Conservation (phyloP, 2,113 vertebrate species). For the Benitochromis conjunctus region DNA sequence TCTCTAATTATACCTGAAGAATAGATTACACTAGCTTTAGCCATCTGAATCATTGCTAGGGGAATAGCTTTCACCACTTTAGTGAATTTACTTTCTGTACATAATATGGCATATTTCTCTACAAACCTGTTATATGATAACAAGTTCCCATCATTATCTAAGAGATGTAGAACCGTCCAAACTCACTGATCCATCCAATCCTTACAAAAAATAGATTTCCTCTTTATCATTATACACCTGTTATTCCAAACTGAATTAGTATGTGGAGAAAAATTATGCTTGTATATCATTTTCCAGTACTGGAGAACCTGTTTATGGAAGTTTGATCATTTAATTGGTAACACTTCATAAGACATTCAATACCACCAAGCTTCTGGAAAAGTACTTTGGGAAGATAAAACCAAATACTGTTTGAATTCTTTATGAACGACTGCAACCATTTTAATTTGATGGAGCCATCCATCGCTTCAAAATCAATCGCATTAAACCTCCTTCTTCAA, state of each 20-base stretch:
- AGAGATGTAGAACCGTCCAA: fast-evolving
- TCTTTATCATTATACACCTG: fast-evolving
- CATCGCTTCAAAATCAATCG: too few species aligned
- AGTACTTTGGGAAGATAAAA: not conserved
- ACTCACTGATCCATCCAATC: not conserved
- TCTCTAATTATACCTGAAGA: not conserved
- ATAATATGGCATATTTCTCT: not conserved
- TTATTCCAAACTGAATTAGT: fast-evolving
- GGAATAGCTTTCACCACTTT: not conserved
- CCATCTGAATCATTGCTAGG: not conserved
- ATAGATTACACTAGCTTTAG: fast-evolving
- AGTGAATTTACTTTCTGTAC: not conserved
- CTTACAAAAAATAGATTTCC: not conserved
- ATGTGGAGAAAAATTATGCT: not conserved
- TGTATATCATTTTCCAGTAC: not conserved
- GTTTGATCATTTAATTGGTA: not conserved
- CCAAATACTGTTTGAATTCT: too few species aligned
- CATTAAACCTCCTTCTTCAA: too few species aligned
- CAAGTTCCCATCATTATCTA: not conserved
- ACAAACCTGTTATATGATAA: fast-evolving
- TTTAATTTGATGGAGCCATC: too few species aligned
- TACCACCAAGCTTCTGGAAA: fast-evolving
- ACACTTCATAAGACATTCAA: fast-evolving
- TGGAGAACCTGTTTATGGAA: not conserved
- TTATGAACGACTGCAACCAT: too few species aligned